A percentile compares a stretch with the other conserved stretches of the same genome.
These are phyloP conservation scores for Brachirus orientalis DNA, from an alignment of 2,113 vertebrate genomes.

Conservation along the genomic window DNA sequence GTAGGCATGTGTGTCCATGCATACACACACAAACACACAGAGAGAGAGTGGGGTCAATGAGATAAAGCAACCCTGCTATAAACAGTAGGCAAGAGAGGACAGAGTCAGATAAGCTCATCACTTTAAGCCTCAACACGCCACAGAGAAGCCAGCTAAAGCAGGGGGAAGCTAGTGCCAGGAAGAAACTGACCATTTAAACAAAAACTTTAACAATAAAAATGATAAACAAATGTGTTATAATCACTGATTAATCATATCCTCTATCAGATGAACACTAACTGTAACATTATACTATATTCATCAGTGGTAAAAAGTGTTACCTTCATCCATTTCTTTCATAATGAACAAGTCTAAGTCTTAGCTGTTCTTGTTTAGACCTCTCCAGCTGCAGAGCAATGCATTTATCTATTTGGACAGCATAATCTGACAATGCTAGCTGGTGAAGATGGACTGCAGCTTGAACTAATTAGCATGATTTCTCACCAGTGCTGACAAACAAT, in stretches of 20 bases:
- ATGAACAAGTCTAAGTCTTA: too few relatives aligned
- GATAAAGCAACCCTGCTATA: constrained; percentile 74
- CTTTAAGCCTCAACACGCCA: constrained; percentile 65
- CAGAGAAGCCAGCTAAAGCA: constrained; percentile 40
- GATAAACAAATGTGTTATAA: neutral
- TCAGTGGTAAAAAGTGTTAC: too few relatives aligned
- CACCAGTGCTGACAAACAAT: neutral
- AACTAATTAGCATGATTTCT: constrained; percentile 9
- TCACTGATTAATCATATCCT: neutral
- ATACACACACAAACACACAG: constrained; percentile 9
- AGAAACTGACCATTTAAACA: neutral
- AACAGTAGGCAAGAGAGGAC: constrained; percentile 62
- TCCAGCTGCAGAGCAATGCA: neutral
- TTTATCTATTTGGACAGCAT: neutral
- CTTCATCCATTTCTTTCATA: too few relatives aligned
- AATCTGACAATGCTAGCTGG: neutral
- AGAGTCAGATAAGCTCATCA: constrained; percentile 72
- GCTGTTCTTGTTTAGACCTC: too few relatives aligned
- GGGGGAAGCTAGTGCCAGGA: constrained; percentile 4
- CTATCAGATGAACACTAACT: neutral
- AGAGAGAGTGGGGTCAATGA: constrained; percentile 66
- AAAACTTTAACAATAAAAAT: neutral
- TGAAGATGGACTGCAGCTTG: constrained; percentile 2
- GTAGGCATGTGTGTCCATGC: constrained; percentile 6
- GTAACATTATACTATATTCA: too few relatives aligned